These are phyloP conservation scores for Phyllopteryx taeniolatus DNA, from an alignment of 2,113 vertebrate genomes.

Conservation along the genomic window DNA sequence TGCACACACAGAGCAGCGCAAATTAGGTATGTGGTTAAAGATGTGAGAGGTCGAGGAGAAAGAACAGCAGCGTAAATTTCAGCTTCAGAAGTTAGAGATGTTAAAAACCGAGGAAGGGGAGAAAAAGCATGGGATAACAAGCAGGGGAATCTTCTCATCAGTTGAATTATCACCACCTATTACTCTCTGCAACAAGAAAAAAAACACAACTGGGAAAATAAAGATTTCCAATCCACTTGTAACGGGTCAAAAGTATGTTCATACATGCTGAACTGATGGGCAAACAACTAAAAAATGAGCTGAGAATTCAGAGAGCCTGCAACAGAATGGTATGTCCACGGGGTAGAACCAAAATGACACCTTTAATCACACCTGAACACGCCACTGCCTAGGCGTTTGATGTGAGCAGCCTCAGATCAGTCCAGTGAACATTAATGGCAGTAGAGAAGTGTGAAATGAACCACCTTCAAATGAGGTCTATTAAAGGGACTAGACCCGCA, in stretches of 20 bases:
- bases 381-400: constrained; percentile 54
- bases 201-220: constrained; percentile 2
- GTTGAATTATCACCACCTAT: constrained; percentile 1
- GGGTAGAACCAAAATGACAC: constrained; percentile 46
- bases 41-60: constrained; percentile 1
- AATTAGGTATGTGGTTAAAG: constrained; percentile 9
- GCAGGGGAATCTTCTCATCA: constrained; percentile 7
- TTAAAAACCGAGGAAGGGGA: constrained; percentile 4
- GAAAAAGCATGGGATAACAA: constrained; percentile 9
- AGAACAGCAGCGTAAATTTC: constrained; percentile 13
- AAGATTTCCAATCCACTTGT: constrained; percentile 19
- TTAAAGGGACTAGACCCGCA: constrained; percentile 38
- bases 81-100: constrained; percentile 9
- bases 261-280: constrained; percentile 7
- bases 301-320: constrained; percentile 21
- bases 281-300: constrained; percentile 16
- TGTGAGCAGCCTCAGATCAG: constrained; percentile 59
- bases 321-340: constrained; percentile 35
- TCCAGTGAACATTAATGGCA: constrained; percentile 49
- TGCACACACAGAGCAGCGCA: not conserved
- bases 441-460: constrained; percentile 59
- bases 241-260: constrained; percentile 25
- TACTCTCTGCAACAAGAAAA: constrained; percentile 12
- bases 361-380: constrained; percentile 57
- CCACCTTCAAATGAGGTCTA: constrained; percentile 52